These are phyloP conservation scores for Xanthorhoe designata DNA, from an alignment of 2,888 invertebrate species.

Conservation along the genomic window DNA sequence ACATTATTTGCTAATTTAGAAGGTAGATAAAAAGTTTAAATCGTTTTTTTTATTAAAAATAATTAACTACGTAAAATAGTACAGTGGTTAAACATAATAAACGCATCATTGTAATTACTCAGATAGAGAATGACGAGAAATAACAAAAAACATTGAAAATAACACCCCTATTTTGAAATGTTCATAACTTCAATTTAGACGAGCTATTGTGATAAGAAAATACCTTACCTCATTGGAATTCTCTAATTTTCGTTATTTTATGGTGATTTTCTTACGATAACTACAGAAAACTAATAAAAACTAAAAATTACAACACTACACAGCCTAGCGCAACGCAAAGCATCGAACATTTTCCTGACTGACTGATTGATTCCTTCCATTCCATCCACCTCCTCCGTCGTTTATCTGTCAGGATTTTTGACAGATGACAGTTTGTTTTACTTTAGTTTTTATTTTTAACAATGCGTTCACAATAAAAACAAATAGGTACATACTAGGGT, in stretches of 20 bases:
- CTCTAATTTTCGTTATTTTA: conserved; percentile 5
- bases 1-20: background rate
- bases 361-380: background rate
- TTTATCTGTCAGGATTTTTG: background rate
- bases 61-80: background rate
- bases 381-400: too few species aligned
- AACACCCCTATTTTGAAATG: conserved; percentile 29
- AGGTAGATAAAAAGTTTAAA: conserved; percentile 10
- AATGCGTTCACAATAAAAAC: conserved; percentile 14
- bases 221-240: conserved; percentile 29
- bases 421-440: conserved; percentile 2
- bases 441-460: background rate
- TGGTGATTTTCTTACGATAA: conserved; percentile 3
- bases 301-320: conserved; percentile 22
- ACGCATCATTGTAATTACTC: background rate
- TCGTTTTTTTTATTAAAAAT: background rate
- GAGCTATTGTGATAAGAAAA: background rate
- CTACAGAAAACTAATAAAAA: conserved; percentile 7
- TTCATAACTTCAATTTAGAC: conserved; percentile 2
- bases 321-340: conserved; percentile 4
- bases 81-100: background rate
- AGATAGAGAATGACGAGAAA: background rate
- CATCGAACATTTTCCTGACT: conserved; percentile 13
- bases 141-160: conserved; percentile 20
- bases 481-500: background rate